Conservation (phyloP, 2,797 vertebrate species). For the Triplophysa bombifrons region DNA sequence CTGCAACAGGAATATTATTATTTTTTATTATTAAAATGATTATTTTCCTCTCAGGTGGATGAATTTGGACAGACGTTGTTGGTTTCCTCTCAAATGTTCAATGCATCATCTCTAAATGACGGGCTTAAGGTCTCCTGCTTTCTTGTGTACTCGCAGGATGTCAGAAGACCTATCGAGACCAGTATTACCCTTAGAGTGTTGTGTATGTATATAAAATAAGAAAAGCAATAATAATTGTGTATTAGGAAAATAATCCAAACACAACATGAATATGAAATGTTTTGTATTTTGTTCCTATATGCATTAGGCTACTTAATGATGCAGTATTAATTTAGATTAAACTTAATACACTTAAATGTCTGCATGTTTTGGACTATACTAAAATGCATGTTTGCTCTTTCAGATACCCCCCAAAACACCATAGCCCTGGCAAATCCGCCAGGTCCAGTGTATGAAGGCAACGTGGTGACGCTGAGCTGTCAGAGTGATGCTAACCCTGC, state of each 20-base stretch:
- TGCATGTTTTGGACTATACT: background rate
- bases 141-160: background rate
- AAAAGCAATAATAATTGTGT: background rate
- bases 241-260: too few species aligned
- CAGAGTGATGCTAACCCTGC: slow-evolving; percentile 56
- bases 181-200: slow-evolving; percentile 9
- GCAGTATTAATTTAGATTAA: too few species aligned
- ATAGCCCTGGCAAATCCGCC: background rate
- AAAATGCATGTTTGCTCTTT: background rate
- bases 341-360: too few species aligned
- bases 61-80: slow-evolving; percentile 13
- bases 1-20: background rate
- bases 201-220: slow-evolving; percentile 28
- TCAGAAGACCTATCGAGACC: background rate
- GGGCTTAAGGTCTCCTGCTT: slow-evolving; percentile 15
- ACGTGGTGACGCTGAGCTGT: slow-evolving; percentile 38
- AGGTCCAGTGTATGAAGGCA: slow-evolving; percentile 28
- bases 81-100: slow-evolving; percentile 33
- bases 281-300: too few species aligned
- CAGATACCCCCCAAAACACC: slow-evolving; percentile 49
- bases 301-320: too few species aligned
- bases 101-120: slow-evolving; percentile 3
- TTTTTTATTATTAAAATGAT: too few species aligned
- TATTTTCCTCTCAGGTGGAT: background rate
- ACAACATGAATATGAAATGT: too few species aligned